Conservation (phyloP, 2,113 vertebrate species). For the Chionomys nivalis region DNA sequence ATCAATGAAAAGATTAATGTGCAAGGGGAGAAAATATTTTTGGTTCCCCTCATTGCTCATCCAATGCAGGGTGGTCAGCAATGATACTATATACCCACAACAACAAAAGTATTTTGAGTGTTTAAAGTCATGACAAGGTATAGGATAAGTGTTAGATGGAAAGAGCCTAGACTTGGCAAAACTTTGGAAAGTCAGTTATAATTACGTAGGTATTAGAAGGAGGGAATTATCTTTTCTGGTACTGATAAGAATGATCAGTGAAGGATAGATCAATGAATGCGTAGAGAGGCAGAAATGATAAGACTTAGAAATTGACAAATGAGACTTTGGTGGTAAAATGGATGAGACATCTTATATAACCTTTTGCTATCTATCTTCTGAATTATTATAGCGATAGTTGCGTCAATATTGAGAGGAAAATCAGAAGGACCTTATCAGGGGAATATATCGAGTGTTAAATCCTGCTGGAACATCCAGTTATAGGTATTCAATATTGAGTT, state of each 20-base stretch:
- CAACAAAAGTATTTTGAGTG: background rate
- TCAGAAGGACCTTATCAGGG: background rate
- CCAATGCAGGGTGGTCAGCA: background rate
- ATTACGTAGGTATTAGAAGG: background rate
- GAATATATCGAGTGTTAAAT: slow-evolving; percentile 9
- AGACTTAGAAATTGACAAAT: background rate
- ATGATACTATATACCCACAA: background rate
- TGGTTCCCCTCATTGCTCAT: background rate
- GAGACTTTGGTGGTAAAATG: background rate
- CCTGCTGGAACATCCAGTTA: background rate
- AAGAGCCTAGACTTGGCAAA: background rate
- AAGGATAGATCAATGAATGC: background rate
- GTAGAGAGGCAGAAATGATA: background rate
- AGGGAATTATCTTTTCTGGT: background rate
- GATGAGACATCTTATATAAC: slow-evolving; percentile 5
- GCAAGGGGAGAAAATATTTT: background rate
- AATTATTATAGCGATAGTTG: slow-evolving; percentile 25
- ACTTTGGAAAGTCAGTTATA: background rate
- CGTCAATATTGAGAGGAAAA: background rate
- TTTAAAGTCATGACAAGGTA: background rate
- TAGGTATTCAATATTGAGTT: slow-evolving; percentile 26
- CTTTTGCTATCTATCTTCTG: slow-evolving; percentile 23
- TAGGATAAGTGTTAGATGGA: background rate
- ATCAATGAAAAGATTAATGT: background rate
- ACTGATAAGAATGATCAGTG: background rate